A percentile compares a stretch with the other conserved stretches of the same genome.
These are phyloP conservation scores for Dreissena polymorpha DNA, from an alignment of 1,140 invertebrate species.

Conservation along the genomic window DNA sequence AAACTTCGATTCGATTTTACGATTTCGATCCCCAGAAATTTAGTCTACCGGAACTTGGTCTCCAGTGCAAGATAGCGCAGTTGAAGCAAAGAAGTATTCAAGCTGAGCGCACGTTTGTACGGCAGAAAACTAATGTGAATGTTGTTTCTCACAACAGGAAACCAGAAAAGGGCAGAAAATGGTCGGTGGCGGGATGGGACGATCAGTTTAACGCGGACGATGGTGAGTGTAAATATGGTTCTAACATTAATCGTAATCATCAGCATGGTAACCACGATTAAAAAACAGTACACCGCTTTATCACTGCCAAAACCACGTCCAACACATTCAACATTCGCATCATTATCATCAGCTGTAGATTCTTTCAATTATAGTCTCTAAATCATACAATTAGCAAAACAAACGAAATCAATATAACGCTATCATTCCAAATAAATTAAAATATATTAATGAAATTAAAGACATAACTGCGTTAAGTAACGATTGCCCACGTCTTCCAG, in stretches of 20 bases:
- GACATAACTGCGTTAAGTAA: too few relatives aligned
- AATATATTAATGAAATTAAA: too few relatives aligned
- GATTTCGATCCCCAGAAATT: not conserved
- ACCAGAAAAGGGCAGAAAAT: constrained; percentile 13
- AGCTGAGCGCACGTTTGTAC: not conserved
- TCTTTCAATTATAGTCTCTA: not conserved
- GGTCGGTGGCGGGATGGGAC: constrained; percentile 25
- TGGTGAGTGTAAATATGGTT: constrained; percentile 25
- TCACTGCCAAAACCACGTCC: not conserved
- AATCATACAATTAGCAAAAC: not conserved
- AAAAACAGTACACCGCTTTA: not conserved
- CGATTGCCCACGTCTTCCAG: too few relatives aligned
- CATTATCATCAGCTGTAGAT: not conserved
- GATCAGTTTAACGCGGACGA: constrained; percentile 6
- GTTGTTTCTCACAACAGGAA: constrained; percentile 34
- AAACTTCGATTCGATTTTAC: not conserved
- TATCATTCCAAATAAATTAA: too few relatives aligned
- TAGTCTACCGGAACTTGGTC: not conserved
- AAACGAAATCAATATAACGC: too few relatives aligned
- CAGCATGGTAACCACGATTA: not conserved
- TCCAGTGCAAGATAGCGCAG: not conserved
- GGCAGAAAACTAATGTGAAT: not conserved
- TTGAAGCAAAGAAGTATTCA: not conserved
- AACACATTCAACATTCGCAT: not conserved
- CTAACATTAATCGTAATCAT: not conserved